These are phyloP conservation scores for Drosophila emarginata DNA, from an alignment of 2,888 invertebrate species.

Conservation along the genomic window DNA sequence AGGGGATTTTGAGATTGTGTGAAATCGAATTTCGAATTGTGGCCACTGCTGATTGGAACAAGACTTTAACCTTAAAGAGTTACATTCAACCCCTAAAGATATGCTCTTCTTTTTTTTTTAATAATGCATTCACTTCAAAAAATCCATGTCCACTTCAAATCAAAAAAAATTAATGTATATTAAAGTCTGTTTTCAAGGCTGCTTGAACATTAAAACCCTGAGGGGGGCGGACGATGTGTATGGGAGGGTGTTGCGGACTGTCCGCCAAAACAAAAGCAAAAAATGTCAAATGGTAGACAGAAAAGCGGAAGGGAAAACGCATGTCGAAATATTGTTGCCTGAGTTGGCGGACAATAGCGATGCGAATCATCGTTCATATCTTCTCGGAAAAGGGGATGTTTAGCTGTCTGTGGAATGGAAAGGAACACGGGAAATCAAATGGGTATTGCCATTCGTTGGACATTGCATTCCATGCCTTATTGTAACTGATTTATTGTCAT, in stretches of 20 bases:
- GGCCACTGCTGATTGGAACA: constrained; percentile 64
- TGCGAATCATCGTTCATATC: background rate
- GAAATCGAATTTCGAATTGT: constrained; percentile 50
- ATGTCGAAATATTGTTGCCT: constrained; percentile 46
- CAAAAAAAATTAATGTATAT: constrained; percentile 24
- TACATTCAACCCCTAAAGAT: constrained; percentile 48
- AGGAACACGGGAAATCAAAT: background rate
- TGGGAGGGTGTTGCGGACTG: constrained; percentile 33
- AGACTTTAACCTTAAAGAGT: constrained; percentile 55
- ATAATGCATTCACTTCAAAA: constrained; percentile 53
- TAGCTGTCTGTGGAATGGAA: background rate
- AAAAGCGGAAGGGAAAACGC: constrained; percentile 20
- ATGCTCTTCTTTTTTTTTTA: constrained; percentile 32
- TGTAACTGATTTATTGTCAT: constrained; percentile 32
- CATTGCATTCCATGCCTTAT: constrained; percentile 21
- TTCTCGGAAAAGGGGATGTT: background rate
- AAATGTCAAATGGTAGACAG: constrained; percentile 35
- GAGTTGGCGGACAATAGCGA: constrained; percentile 32
- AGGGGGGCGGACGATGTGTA: constrained; percentile 1
- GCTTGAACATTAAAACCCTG: constrained; percentile 34
- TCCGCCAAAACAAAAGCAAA: constrained; percentile 55
- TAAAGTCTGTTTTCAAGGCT: constrained; percentile 35
- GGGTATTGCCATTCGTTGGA: background rate
- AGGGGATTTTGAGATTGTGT: constrained; percentile 1
- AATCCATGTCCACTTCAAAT: constrained; percentile 40